These are phyloP conservation scores for Ceratosolen fusciceps DNA, from an alignment of 1,140 invertebrate genomes.

Conservation along the genomic window DNA sequence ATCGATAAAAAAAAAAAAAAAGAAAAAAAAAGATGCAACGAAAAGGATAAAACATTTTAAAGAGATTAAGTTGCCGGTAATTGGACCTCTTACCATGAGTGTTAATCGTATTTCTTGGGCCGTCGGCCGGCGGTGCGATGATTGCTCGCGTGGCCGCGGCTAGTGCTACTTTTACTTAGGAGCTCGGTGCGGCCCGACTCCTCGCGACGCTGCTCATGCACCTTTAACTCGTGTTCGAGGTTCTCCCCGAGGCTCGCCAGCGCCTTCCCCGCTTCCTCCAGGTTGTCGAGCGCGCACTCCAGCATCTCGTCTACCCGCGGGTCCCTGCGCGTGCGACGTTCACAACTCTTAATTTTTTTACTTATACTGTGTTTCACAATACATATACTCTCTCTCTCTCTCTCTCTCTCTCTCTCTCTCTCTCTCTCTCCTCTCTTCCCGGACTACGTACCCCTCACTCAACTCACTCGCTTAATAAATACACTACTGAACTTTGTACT, in stretches of 20 bases:
- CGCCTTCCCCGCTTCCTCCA: slow-evolving; percentile 61
- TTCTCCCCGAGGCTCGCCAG: slow-evolving; percentile 60
- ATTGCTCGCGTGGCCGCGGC: background rate
- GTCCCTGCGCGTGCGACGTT: slow-evolving; percentile 57
- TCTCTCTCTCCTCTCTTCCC: too few species aligned
- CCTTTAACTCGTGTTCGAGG: slow-evolving; percentile 67
- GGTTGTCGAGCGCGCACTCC: slow-evolving; percentile 61
- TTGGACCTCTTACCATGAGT: slow-evolving; percentile 2
- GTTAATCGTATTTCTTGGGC: slow-evolving; percentile 15
- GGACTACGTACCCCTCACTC: too few species aligned
- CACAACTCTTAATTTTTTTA: too few species aligned
- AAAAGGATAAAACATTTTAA: too few species aligned
- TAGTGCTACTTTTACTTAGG: slow-evolving; percentile 8
- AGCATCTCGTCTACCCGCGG: slow-evolving; percentile 64
- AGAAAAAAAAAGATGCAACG: too few species aligned
- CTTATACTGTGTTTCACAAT: too few species aligned
- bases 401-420: too few species aligned
- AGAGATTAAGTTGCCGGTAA: slow-evolving; percentile 12
- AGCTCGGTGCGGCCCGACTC: background rate
- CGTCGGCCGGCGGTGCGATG: background rate
- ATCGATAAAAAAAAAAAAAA: too few species aligned
- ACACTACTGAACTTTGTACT: too few species aligned
- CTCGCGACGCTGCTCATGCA: slow-evolving; percentile 53
- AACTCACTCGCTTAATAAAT: too few species aligned
- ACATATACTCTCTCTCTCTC: too few species aligned